A percentile compares a stretch with the other conserved stretches of the same genome.
These are phyloP conservation scores for Geococcyx californianus DNA, from an alignment of 2,113 vertebrate species.

Conservation along the genomic window DNA sequence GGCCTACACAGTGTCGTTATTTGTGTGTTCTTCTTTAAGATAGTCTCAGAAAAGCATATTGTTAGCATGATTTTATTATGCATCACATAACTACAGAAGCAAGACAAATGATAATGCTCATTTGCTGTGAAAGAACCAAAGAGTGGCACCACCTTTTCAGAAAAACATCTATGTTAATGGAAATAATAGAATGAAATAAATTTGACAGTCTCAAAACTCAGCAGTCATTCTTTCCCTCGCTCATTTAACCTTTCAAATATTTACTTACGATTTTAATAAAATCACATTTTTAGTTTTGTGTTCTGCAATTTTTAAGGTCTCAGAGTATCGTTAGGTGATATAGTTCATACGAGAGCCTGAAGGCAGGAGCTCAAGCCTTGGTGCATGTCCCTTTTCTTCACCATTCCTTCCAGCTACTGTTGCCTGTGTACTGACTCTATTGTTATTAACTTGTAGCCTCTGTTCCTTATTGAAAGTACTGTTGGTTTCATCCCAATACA, in stretches of 20 bases:
- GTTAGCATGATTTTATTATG: not conserved
- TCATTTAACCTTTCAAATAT: not conserved
- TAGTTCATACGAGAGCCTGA: not conserved
- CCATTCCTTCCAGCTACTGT: not conserved
- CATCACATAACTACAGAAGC: not conserved
- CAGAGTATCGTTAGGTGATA: not conserved
- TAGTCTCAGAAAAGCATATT: not conserved
- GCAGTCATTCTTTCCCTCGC: not conserved
- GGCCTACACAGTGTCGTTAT: not conserved
- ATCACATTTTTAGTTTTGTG: not conserved
- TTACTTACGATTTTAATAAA: not conserved
- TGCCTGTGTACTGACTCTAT: not conserved
- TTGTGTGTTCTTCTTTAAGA: not conserved
- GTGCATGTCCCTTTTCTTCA: not conserved
- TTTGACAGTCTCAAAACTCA: not conserved
- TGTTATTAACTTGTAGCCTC: not conserved
- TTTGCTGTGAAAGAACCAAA: not conserved
- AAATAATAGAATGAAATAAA: not conserved
- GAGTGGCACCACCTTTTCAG: rapidly evolving
- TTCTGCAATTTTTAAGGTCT: not conserved
- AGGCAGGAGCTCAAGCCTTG: not conserved
- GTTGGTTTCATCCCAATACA: not conserved
- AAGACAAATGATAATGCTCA: not conserved
- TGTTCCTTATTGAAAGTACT: not conserved
- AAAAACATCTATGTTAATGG: not conserved